Base-by-base conservation (phyloP, 2,797 vertebrate genomes). In the Coregonus ussuriensis region DNA sequence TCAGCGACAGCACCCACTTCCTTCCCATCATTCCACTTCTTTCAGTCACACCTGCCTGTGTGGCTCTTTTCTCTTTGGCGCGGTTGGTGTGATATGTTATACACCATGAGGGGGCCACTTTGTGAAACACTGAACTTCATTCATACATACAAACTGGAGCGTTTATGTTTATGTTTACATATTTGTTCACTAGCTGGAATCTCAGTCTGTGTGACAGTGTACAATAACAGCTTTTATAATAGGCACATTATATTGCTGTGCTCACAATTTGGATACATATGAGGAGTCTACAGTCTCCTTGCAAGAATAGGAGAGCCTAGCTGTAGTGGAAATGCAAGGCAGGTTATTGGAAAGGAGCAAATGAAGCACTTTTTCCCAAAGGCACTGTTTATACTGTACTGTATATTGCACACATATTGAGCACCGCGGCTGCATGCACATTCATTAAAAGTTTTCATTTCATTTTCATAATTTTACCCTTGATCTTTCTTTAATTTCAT, bases 1-100 rank as follows among this genome's bases (percentile, higher is more conserved):
- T 93, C 91, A 88, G 81, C 85, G 71, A 80, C 83, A 72, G 84
- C 88, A 89, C 89, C 89, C 76, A 76, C 83, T 86, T 82, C 91
- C 77, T 52, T 91, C 91, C 91, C 91, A 86, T 92, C 89, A 89
- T 88, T 83, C 89, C 83, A 85, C 18, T 47, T 59, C 53, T 74
- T 41, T 74, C 72, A 62, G 54, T 25, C 72, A 74, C 54, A 35
- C 6, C 33, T 62, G 56, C 72, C 56, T 25, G 72, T 63, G 56
- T 63, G 56, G 54, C 31, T 33, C n/a, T 59, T 74, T 63, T 41
- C 56, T 74, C 14, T 37, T n/a, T 37, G 33, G n/a, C 13, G 6
- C 18, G 62, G 18, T 21, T 25, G 35, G 56, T 63, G n/a, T 35
- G 29, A 6, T 41, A 4, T 31, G 71, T 56, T 25, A 35, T 21